These are phyloP conservation scores for Cephus spinipes DNA, from an alignment of 2,888 invertebrate genomes.

Conservation along the genomic window DNA sequence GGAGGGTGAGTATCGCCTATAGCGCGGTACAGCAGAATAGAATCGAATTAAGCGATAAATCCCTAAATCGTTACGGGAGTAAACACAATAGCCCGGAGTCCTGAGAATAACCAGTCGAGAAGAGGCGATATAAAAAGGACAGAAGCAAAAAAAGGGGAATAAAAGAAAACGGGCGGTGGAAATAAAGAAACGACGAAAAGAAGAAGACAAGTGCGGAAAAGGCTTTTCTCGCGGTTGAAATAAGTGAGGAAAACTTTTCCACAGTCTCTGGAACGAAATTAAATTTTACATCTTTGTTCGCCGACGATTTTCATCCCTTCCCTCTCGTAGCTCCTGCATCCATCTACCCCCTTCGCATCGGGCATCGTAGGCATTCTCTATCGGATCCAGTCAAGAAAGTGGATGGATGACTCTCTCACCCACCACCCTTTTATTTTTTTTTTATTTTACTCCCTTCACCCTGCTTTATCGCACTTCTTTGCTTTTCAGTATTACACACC, in stretches of 20 bases:
- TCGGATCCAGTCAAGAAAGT: neutral
- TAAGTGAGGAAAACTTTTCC: slow-evolving; percentile 24
- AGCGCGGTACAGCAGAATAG: neutral
- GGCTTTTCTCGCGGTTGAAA: slow-evolving; percentile 16
- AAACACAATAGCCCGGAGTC: neutral
- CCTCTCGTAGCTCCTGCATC: neutral
- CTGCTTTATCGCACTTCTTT: neutral
- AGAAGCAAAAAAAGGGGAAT: neutral
- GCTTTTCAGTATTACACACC: slow-evolving; percentile 2
- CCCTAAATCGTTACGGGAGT: neutral
- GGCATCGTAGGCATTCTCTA: neutral
- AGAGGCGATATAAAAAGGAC: neutral
- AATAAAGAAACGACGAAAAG: neutral
- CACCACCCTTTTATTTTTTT: neutral
- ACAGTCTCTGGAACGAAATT: slow-evolving; percentile 34
- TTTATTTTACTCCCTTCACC: too few species aligned
- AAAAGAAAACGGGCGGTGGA: neutral
- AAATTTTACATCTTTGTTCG: slow-evolving; percentile 42
- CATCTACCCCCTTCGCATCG: neutral
- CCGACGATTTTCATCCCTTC: neutral
- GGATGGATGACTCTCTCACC: neutral
- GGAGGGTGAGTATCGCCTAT: neutral
- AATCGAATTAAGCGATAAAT: neutral
- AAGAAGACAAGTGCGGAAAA: neutral
- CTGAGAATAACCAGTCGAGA: neutral